Evolutionary conservation across 2,113 vertebrate species (phyloP).

Genomic region (Coryphaenoides rupestris): DNA sequence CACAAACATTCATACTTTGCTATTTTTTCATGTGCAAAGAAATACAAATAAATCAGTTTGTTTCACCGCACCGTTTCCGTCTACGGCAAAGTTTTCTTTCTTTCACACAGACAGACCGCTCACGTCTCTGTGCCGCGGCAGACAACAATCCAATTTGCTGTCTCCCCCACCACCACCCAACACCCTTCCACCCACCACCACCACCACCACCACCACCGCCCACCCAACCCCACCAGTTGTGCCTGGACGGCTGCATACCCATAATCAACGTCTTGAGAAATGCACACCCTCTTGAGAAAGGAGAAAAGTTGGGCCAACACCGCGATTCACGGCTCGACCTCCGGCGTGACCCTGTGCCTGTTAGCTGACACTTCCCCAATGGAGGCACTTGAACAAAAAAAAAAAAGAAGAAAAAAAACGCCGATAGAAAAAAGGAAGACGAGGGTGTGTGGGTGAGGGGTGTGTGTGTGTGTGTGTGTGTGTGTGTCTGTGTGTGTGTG

Average conservation of each 20-base stretch:
- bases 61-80: background rate
- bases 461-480: background rate
- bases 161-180: too few relatives aligned
- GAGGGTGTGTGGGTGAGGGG: constrained; percentile 37
- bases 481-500: background rate
- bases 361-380: constrained; percentile 76
- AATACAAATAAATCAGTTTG: too few relatives aligned
- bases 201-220: too few relatives aligned
- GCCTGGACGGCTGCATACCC: constrained; percentile 38
- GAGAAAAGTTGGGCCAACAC: constrained; percentile 65
- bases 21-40: too few relatives aligned
- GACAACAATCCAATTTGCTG: constrained; percentile 36
- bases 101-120: constrained; percentile 28
- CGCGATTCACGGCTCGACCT: constrained; percentile 59
- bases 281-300: constrained; percentile 68
- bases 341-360: constrained; percentile 65
- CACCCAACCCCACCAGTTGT: constrained; percentile 11
- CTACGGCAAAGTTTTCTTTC: constrained; percentile 24
- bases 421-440: constrained; percentile 22
- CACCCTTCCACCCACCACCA: too few relatives aligned
- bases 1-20: too few relatives aligned
- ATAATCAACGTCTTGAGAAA: constrained; percentile 69
- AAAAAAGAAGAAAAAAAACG: constrained; percentile 34
- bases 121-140: constrained; percentile 43
- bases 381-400: constrained; percentile 70